These are phyloP conservation scores for Atherix ibis DNA, from an alignment of 2,888 invertebrate genomes.

Conservation along the genomic window DNA sequence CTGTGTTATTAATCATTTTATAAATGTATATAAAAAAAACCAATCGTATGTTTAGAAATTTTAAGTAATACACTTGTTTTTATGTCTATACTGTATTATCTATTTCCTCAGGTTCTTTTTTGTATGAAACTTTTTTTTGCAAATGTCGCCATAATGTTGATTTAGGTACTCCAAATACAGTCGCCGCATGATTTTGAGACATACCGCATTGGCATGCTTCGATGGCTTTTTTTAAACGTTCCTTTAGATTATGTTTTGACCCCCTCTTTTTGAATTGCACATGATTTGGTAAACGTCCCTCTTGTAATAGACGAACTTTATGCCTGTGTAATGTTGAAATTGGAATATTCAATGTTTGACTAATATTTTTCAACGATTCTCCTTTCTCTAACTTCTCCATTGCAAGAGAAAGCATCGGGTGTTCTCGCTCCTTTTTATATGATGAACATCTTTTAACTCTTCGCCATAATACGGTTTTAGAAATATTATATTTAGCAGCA, in stretches of 20 bases:
- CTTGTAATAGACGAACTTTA: conserved; percentile 26
- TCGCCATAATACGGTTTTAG: conserved; percentile 31
- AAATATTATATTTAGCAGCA: conserved; percentile 27
- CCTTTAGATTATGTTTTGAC: conserved; percentile 26
- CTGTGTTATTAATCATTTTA: no score
- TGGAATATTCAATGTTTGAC: conserved; percentile 29
- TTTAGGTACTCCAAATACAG: conserved; percentile 29
- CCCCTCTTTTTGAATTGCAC: conserved; percentile 24
- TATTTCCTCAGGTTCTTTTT: no score
- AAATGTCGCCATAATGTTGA: conserved; percentile 31
- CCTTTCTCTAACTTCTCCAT: conserved; percentile 27
- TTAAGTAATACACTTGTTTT: no score
- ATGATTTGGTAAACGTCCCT: conserved; percentile 27
- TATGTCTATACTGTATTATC: no score
- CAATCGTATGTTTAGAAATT: no score
- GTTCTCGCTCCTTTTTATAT: conserved; percentile 25
- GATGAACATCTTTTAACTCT: conserved; percentile 27
- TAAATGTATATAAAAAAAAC: no score
- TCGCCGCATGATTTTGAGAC: conserved; percentile 32
- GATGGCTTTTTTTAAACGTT: conserved; percentile 27
- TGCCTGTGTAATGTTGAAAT: conserved; percentile 32
- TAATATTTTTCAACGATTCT: conserved; percentile 29
- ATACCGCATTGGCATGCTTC: conserved; percentile 29
- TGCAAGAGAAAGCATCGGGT: conserved; percentile 25
- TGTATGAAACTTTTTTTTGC: no score